These are phyloP conservation scores for Saturnia pavonia DNA, from an alignment of 2,888 invertebrate genomes.

Conservation along the genomic window DNA sequence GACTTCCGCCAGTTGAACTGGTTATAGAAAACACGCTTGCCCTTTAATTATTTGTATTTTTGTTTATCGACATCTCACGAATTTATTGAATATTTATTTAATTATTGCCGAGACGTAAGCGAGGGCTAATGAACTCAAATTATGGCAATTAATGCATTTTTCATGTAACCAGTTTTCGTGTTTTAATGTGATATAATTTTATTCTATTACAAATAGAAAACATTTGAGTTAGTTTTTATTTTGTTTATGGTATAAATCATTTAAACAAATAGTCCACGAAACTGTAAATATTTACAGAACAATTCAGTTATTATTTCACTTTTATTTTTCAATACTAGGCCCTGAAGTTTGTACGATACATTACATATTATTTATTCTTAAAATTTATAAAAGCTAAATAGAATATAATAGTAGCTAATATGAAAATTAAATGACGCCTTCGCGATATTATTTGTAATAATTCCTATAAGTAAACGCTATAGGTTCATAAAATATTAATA, in stretches of 20 bases:
- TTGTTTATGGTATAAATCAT: background rate
- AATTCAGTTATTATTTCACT: too few relatives aligned
- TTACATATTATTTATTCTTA: too few relatives aligned
- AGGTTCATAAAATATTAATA: background rate
- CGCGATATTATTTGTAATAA: background rate
- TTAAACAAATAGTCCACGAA: background rate
- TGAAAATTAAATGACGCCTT: background rate
- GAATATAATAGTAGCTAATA: background rate
- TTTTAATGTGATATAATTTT: conserved; percentile 4
- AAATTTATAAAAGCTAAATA: background rate
- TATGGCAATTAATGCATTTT: conserved; percentile 15
- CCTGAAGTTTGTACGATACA: too few relatives aligned
- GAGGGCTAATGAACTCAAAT: conserved; percentile 9
- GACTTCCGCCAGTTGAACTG: conserved; percentile 19
- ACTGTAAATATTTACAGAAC: background rate
- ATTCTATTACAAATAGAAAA: background rate
- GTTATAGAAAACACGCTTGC: conserved; percentile 13
- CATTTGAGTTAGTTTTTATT: background rate
- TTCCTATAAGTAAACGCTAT: background rate
- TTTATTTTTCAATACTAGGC: too few relatives aligned
- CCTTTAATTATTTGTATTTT: conserved; percentile 7
- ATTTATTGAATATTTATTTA: conserved; percentile 11
- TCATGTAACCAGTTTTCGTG: conserved; percentile 11
- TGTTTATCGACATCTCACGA: conserved; percentile 10
- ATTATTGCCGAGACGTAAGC: conserved; percentile 1